A percentile compares a stretch with the other conserved stretches of the same genome.
These are phyloP conservation scores for Prunella himalayana DNA, from an alignment of 2,113 vertebrate species.

Conservation along the genomic window DNA sequence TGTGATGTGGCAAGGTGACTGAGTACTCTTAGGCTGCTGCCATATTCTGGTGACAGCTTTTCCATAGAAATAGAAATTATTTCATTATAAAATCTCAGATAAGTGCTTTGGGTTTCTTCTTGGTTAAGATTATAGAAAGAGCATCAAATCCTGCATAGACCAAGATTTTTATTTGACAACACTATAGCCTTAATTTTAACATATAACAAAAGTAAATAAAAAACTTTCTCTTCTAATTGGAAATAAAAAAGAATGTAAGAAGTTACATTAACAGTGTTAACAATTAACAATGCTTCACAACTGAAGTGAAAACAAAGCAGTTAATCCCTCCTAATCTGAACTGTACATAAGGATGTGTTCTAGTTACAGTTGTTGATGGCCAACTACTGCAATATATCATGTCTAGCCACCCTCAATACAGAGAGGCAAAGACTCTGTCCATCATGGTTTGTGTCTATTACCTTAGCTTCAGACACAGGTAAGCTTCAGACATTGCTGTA, in stretches of 20 bases:
- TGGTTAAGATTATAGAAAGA: neutral
- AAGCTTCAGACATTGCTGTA: neutral
- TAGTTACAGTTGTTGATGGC: neutral
- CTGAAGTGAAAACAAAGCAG: neutral
- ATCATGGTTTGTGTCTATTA: neutral
- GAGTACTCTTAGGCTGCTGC: neutral
- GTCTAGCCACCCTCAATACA: neutral
- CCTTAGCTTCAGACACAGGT: neutral
- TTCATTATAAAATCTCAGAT: neutral
- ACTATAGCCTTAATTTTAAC: neutral
- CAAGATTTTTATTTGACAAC: neutral
- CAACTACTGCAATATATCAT: neutral
- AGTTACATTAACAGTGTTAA: neutral
- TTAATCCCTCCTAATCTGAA: neutral
- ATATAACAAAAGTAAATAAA: neutral
- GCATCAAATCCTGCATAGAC: neutral
- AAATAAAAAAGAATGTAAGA: neutral
- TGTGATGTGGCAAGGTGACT: too few species aligned
- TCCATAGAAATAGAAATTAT: neutral
- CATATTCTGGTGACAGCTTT: neutral
- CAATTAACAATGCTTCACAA: neutral
- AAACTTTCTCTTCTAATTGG: neutral
- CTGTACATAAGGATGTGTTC: neutral
- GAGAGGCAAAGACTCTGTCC: neutral
- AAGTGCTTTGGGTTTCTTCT: neutral